Base-by-base conservation (phyloP, 2,113 vertebrate species). In the Phyllostomus discolor region DNA sequence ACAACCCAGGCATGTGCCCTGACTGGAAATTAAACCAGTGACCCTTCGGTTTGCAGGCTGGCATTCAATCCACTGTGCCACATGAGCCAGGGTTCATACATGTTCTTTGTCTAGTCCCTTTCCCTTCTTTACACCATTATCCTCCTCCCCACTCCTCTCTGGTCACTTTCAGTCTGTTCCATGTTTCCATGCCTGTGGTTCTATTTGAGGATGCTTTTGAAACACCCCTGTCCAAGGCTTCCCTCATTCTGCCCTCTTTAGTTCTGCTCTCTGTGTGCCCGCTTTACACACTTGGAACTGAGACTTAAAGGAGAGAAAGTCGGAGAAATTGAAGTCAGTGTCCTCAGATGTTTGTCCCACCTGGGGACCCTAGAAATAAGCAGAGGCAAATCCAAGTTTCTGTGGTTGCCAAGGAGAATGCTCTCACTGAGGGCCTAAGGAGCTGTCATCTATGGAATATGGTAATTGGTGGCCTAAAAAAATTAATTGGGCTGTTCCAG, bases 401-500 rank as follows among this genome's bases (percentile, higher is more conserved):
- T 86, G 38, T 89, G 35, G 54, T 43, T 43, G 46, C 41, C 26
- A 57, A 66, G 17, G 26, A 91, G 26, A 52, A 87, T 38, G 10
- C 6, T 93, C 48, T 88, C n/a, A 19, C 22, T 50, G 52, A 81
- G 73, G 54, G 10, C 72, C 54, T 92, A 31, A 69, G 46, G 59
- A 91, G 72, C 88, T 83, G 38, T 90, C 78, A 89, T 92, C 69
- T 86, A n/a, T n/a, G 57, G 52, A 38, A 70, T 96, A 91, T 72
- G 31, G 81, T 86, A 91, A 92, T 69, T 82, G 17, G 76, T 66
- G 57, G 66, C 82, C 84, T 92, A 81, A 94, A 96, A 96, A 97
- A 97, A 66, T 84, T 92, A 95, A 97, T 69, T 94, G 80, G 79
- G 33, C 69, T 92, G 57, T 31, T 95, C 67, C 79, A 96, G 73